These are phyloP conservation scores for Drosophila chauvacae DNA, from an alignment of 1,140 invertebrate genomes.

Conservation along the genomic window DNA sequence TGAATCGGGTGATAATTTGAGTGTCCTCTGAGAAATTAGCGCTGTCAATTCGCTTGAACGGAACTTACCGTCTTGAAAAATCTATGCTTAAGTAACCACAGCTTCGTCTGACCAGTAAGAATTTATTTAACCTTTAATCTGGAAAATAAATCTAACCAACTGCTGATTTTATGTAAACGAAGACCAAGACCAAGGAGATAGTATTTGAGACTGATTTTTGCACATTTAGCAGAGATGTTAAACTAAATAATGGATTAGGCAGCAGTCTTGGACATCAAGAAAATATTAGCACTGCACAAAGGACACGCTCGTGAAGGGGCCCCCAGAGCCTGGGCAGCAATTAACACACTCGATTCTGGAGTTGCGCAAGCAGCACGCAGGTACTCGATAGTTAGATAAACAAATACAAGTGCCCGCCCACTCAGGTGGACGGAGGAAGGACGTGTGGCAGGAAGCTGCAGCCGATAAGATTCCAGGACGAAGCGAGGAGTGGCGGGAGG, in stretches of 20 bases:
- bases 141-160: constrained; percentile 21
- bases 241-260: constrained; percentile 38
- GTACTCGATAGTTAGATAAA: constrained; percentile 62
- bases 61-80: neutral
- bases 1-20: neutral
- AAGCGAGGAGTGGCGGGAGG: neutral
- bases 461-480: constrained; percentile 31
- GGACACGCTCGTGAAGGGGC: constrained; percentile 5
- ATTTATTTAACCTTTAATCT: constrained; percentile 30
- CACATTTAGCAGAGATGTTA: constrained; percentile 39
- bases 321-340: constrained; percentile 28
- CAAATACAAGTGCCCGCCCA: constrained; percentile 42
- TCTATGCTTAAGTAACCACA: neutral
- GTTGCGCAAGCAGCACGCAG: constrained; percentile 52
- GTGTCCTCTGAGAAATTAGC: neutral
- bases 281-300: constrained; percentile 48
- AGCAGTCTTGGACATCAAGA: constrained; percentile 22
- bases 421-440: constrained; percentile 24
- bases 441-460: constrained; percentile 50
- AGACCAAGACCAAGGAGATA: neutral
- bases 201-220: constrained; percentile 22
- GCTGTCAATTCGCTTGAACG: neutral
- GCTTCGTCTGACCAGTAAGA: neutral
- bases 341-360: constrained; percentile 59
- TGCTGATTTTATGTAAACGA: constrained; percentile 23